These are phyloP conservation scores for Latrodectus geometricus DNA, from an alignment of 1,140 invertebrate species.

Conservation along the genomic window DNA sequence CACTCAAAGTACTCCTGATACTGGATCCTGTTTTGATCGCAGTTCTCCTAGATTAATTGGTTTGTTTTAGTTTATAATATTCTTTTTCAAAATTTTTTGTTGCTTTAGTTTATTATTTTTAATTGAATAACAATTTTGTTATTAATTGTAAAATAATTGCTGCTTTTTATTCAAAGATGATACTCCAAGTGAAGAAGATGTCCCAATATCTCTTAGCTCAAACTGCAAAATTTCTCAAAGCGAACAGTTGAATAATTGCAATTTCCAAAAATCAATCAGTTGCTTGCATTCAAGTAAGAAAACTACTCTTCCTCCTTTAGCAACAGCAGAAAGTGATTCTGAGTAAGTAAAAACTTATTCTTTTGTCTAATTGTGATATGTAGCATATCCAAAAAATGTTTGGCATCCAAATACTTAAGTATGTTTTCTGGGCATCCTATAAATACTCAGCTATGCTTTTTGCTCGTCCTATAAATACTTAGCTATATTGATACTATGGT, in stretches of 20 bases:
- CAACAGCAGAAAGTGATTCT: constrained; percentile 52
- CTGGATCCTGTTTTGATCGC: constrained; percentile 12
- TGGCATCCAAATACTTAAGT: too few species aligned
- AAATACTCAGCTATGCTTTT: too few species aligned
- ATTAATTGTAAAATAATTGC: background rate
- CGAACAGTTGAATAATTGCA: background rate
- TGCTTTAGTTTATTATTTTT: background rate
- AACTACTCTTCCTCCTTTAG: constrained; percentile 39
- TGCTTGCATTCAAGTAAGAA: background rate
- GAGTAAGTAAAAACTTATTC: constrained; percentile 28
- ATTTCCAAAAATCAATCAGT: background rate
- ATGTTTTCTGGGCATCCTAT: too few species aligned
- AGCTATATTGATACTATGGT: too few species aligned
- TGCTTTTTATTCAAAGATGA: constrained; percentile 32
- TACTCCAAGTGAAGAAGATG: constrained; percentile 43
- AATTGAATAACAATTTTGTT: background rate
- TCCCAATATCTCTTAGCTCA: background rate
- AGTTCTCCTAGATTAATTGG: constrained; percentile 40
- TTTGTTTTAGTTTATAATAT: background rate
- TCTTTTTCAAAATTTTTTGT: background rate
- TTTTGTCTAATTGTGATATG: too few species aligned
- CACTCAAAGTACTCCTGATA: constrained; percentile 24
- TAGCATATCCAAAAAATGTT: too few species aligned
- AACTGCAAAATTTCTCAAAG: background rate
- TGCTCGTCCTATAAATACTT: too few species aligned